Evolutionary conservation across 2,113 vertebrate genomes (phyloP), one percentile per base, ranked within the genome.

Genomic region (Triplophysa dalaica): DNA sequence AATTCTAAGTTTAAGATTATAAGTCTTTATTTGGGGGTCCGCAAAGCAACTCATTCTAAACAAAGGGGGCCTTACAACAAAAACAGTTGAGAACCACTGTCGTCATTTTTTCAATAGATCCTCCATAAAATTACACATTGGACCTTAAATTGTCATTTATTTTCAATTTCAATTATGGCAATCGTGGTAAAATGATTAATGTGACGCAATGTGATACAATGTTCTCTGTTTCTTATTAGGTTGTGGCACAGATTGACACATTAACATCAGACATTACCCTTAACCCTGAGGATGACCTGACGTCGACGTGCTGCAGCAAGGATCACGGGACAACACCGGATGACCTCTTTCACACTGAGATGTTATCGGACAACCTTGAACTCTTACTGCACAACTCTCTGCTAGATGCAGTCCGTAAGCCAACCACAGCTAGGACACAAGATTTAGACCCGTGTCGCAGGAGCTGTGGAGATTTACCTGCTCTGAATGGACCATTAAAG

Each of bases 161-260:
- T 33, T 33, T 33, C 33, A 33, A 38, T 1, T 33, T 38, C 33
- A 6, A 38, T 7, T 38, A 38, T 38, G 33, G 33, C 33, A 38
- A 38, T 8, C 5, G 7, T 38, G 33, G 33, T 38, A 38, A 38
- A 38, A 38, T 38, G 6, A 7, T 38, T 38, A 38, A 7, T 38
- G 33, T 8, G 33, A 38, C 33, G 43, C 8, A 45, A 12, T 45
- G 9, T 45, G 9, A 45, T 45, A 12, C 19, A 1, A n/a, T 1
- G 45, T 24, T 74, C 19, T 73, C 13, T 58, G 38, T 86, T 38
- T 83, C 58, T 67, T 64, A 22, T 0, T 88, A 95, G 94, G 94
- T 95, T 85, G 93, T 95, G 87, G 92, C 85, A 83, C 94, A 95
- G 90, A 95, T 95, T 0, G 94, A 95, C 87, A 94, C 90, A 48